A percentile compares a stretch with the other conserved stretches of the same genome.
Conservation (phyloP, 2,113 vertebrate genomes). For the Acinonyx jubatus region DNA sequence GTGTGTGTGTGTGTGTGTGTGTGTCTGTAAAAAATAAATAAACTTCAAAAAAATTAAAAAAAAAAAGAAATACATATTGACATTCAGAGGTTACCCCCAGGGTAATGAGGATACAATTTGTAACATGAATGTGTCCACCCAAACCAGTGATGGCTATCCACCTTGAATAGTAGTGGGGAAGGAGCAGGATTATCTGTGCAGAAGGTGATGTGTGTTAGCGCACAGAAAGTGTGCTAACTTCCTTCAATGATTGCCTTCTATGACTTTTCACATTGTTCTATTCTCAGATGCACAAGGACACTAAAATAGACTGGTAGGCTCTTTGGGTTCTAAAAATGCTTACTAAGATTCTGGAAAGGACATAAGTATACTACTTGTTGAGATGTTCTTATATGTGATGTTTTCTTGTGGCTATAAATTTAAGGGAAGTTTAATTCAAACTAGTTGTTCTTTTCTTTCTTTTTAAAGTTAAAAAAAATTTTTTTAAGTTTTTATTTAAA, state of each 20-base stretch:
- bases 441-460: neutral
- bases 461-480: neutral
- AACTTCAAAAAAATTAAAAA: no score
- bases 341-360: neutral
- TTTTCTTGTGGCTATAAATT: neutral
- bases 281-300: neutral
- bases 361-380: neutral
- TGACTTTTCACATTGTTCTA: neutral
- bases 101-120: neutral
- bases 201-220: neutral
- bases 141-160: neutral
- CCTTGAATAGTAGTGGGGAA: neutral
- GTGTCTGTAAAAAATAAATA: no score
- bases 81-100: neutral
- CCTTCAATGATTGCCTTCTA: neutral
- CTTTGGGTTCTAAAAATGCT: constrained; percentile 7
- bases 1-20: no score
- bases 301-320: neutral
- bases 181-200: neutral
- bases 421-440: neutral
- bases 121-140: neutral
- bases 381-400: neutral
- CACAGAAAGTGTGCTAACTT: neutral
- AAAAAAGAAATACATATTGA: neutral
- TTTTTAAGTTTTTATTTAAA: neutral